phyloP scores from a whole-genome alignment of 1,140 invertebrate species.

The Drosophila jambulina region DNA sequence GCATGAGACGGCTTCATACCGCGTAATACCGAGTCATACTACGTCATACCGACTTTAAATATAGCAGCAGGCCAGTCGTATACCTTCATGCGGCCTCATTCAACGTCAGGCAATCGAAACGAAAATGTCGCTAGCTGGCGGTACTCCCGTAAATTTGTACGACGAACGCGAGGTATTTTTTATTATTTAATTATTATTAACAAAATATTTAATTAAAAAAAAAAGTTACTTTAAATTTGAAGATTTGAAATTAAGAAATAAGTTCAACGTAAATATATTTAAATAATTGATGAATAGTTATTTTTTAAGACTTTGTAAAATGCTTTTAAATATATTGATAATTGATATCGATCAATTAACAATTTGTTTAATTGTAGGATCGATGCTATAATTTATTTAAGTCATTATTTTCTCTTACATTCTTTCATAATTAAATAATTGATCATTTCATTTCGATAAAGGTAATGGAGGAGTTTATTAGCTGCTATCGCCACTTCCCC shows the following conservation, averaged over 20 bases:
- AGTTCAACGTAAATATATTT: background rate
- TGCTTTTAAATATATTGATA: background rate
- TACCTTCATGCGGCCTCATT: conserved; percentile 7
- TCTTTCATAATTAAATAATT: background rate
- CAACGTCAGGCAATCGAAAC: conserved; percentile 15
- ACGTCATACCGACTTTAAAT: background rate
- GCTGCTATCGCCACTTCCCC: conserved; percentile 63
- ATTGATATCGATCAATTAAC: background rate
- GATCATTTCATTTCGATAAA: background rate
- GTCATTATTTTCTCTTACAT: background rate
- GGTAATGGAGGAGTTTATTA: conserved; percentile 69
- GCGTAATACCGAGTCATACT: conserved; percentile 11
- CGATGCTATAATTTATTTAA: background rate
- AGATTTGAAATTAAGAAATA: background rate
- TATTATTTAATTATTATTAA: background rate
- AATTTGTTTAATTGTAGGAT: background rate
- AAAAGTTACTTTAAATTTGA: background rate
- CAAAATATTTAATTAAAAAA: background rate
- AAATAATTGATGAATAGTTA: too few species aligned
- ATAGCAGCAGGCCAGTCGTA: background rate
- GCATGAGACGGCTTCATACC: conserved; percentile 8
- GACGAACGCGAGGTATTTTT: conserved; percentile 60
- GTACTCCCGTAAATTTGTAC: conserved; percentile 20
- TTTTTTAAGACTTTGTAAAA: too few species aligned
- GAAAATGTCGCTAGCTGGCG: conserved; percentile 3